These are phyloP conservation scores for Eledone cirrhosa DNA, from an alignment of 2,888 invertebrate species.

Conservation along the genomic window DNA sequence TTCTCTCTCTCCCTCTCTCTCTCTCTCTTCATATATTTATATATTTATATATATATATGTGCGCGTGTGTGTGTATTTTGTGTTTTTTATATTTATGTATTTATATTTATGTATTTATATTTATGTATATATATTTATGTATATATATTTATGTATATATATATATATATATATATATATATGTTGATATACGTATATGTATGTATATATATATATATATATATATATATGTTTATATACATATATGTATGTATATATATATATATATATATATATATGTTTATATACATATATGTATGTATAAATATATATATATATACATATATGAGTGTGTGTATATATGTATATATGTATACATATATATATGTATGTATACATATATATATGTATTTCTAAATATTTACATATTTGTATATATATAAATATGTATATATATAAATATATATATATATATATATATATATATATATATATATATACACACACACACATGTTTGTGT, in stretches of 20 bases:
- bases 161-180: not conserved
- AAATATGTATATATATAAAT: not conserved
- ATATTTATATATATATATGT: not conserved
- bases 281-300: too few species aligned
- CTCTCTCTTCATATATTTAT: too few species aligned
- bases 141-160: not conserved
- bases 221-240: not conserved
- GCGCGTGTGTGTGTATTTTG: not conserved
- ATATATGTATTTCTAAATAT: too few species aligned
- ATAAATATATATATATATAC: not conserved
- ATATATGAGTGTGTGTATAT: not conserved
- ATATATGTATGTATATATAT: not conserved
- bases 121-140: not conserved
- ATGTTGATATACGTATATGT: not conserved
- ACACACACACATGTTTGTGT: not conserved
- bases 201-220: not conserved
- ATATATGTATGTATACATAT: not conserved
- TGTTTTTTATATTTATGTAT: not conserved
- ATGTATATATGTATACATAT: not conserved
- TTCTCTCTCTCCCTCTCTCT: too few species aligned
- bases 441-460: not conserved
- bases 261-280: not conserved
- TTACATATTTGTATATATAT: not conserved
- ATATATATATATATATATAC: not conserved
- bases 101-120: not conserved